A percentile compares a stretch with the other conserved stretches of the same genome.
These are phyloP conservation scores for Phymastichus coffea DNA, from an alignment of 1,140 invertebrate genomes.

Conservation along the genomic window DNA sequence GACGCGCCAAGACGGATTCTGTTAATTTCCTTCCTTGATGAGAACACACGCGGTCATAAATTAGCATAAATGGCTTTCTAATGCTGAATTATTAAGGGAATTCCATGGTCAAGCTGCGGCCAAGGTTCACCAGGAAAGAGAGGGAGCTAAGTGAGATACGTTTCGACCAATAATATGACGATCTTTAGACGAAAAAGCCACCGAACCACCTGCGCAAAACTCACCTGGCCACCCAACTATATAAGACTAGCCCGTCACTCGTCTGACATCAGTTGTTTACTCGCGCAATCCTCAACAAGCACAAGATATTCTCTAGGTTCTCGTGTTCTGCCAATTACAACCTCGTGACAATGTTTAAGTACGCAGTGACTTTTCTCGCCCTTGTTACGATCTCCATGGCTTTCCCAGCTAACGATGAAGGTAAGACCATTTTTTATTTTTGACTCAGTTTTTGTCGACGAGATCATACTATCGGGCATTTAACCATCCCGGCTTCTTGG, in stretches of 20 bases:
- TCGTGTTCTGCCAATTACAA: neutral
- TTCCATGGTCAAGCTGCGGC: conserved; percentile 2
- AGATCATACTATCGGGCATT: neutral
- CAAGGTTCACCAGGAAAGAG: neutral
- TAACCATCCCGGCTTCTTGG: neutral
- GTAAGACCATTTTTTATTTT: neutral
- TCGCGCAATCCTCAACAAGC: neutral
- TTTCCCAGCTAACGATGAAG: neutral
- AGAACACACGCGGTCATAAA: neutral
- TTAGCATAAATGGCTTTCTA: conserved; percentile 5
- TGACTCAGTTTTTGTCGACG: neutral
- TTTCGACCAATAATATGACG: neutral
- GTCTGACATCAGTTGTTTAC: neutral
- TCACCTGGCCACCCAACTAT: neutral
- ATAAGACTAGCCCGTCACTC: neutral
- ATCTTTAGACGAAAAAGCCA: neutral
- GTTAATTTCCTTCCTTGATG: neutral
- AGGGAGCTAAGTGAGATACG: neutral
- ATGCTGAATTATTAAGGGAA: neutral
- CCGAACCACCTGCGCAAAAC: neutral
- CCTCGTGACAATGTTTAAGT: neutral
- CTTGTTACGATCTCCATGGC: neutral
- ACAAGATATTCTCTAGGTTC: neutral
- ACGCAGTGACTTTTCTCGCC: neutral
- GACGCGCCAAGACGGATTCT: neutral